These are phyloP conservation scores for Tachina lurida DNA, from an alignment of 2,888 invertebrate genomes.

Conservation along the genomic window DNA sequence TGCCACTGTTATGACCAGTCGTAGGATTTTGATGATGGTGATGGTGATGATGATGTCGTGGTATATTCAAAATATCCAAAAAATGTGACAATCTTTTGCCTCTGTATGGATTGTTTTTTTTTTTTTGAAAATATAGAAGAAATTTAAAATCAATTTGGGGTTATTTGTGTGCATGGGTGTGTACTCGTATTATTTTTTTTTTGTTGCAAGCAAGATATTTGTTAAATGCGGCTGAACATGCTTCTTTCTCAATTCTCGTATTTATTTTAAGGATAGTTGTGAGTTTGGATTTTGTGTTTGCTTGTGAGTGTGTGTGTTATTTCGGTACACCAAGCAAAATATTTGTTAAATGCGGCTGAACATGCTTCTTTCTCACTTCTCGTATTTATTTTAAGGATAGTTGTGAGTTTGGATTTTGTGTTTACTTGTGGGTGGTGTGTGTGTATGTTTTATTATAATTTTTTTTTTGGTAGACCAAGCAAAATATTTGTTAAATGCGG, in stretches of 20 bases:
- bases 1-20: conserved; percentile 50
- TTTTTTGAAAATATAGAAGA: conserved; percentile 13
- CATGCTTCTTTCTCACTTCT: conserved; percentile 44
- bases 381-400: conserved; percentile 15
- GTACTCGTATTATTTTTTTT: background rate
- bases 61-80: conserved; percentile 74
- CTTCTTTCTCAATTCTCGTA: conserved; percentile 36
- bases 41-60: conserved; percentile 63
- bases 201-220: background rate
- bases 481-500: background rate
- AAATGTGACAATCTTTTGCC: conserved; percentile 74
- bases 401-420: background rate
- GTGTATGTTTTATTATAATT: background rate
- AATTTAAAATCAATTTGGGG: conserved; percentile 19
- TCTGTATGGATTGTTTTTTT: conserved; percentile 37
- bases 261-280: conserved; percentile 10
- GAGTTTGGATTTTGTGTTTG: background rate
- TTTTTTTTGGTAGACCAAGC: background rate
- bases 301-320: background rate
- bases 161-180: background rate
- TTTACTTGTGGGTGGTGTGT: background rate
- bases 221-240: background rate
- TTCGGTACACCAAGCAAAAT: background rate
- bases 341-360: background rate
- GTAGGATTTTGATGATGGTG: conserved; percentile 17